These are phyloP conservation scores for Hylaeus volcanicus DNA, from an alignment of 1,140 invertebrate genomes.

Conservation along the genomic window DNA sequence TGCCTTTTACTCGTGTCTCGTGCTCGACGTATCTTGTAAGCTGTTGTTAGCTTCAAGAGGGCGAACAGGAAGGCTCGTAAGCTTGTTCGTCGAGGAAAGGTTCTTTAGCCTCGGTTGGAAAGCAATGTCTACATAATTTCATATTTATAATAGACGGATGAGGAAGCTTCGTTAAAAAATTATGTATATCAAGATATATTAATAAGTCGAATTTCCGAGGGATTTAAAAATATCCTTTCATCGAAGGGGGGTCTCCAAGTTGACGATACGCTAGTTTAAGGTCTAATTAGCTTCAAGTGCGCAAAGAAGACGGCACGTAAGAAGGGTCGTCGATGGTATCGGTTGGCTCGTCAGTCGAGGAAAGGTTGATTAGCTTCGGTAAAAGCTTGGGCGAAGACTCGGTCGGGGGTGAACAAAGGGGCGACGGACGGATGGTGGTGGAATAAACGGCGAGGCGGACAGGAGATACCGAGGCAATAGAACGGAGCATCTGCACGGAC, in stretches of 20 bases:
- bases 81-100: neutral
- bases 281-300: neutral
- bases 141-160: too few relatives aligned
- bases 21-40: neutral
- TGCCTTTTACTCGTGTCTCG: neutral
- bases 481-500: conserved; percentile 44
- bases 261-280: too few relatives aligned
- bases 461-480: conserved; percentile 32
- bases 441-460: neutral
- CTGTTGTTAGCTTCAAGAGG: neutral
- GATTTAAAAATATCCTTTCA: too few relatives aligned
- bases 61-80: neutral
- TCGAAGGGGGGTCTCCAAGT: too few relatives aligned
- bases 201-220: too few relatives aligned
- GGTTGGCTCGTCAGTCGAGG: neutral
- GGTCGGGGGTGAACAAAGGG: neutral
- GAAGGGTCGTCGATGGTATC: neutral
- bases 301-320: neutral
- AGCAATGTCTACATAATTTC: too few relatives aligned
- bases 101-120: neutral
- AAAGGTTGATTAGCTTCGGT: conserved; percentile 5
- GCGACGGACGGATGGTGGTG: too few relatives aligned
- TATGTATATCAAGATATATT: too few relatives aligned
- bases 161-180: too few relatives aligned
- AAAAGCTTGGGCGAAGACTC: conserved; percentile 20